Evolutionary conservation across 2,113 vertebrate genomes (phyloP).

Genomic region (Nipponia nippon): DNA sequence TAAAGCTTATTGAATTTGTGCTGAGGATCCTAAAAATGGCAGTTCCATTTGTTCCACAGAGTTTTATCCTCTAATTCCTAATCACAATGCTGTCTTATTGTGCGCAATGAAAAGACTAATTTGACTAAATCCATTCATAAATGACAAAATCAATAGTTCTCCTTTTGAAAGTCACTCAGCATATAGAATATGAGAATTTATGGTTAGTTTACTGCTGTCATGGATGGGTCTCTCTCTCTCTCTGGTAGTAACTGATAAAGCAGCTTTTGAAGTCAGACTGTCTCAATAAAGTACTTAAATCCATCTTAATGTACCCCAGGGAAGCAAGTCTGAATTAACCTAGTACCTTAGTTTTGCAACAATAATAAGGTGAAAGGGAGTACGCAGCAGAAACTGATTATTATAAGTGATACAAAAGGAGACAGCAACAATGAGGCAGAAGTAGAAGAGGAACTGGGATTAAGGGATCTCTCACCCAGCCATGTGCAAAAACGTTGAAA

Average conservation of each 20-base stretch:
- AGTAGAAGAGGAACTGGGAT: constrained; percentile 72
- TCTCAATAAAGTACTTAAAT: constrained; percentile 75
- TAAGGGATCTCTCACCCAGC: constrained; percentile 75
- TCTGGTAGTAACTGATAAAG: constrained; percentile 76
- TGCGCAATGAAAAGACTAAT: constrained; percentile 59
- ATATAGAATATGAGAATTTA: constrained; percentile 57
- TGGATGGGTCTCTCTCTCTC: constrained; percentile 60
- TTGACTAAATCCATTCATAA: constrained; percentile 70
- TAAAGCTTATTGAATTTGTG: constrained; percentile 63
- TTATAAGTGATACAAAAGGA: constrained; percentile 62
- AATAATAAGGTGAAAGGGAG: constrained; percentile 73
- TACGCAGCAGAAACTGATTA: constrained; percentile 64
- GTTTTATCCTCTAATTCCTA: constrained; percentile 66
- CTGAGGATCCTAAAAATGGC: constrained; percentile 37
- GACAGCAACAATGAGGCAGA: constrained; percentile 66
- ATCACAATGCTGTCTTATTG: constrained; percentile 53
- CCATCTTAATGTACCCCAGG: constrained; percentile 69
- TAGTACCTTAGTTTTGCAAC: constrained; percentile 64
- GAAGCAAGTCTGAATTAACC: constrained; percentile 73
- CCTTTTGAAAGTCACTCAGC: constrained; percentile 66
- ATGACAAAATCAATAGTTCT: constrained; percentile 65
- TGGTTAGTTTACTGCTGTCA: constrained; percentile 68
- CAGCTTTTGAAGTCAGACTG: constrained; percentile 74
- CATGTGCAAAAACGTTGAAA: constrained; percentile 72
- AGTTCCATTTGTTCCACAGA: constrained; percentile 36